Conservation (phyloP, 2,113 vertebrate genomes). For the Mormyrus iriodes region DNA sequence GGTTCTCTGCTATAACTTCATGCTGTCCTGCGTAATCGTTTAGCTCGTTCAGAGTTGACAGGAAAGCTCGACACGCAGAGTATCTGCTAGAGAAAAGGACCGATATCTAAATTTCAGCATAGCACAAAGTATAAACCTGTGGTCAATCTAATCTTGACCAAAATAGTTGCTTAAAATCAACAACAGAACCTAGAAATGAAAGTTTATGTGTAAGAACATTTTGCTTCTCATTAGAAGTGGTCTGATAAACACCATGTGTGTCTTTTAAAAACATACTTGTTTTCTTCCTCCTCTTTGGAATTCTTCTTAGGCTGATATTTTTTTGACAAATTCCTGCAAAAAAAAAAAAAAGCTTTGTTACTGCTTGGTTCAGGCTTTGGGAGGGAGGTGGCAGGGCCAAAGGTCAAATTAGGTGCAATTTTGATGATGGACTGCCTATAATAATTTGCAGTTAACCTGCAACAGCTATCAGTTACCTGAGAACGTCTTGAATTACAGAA, state of each 20-base stretch:
- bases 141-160: background rate
- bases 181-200: background rate
- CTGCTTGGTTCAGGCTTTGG: background rate
- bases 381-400: background rate
- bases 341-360: background rate
- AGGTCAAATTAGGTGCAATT: background rate
- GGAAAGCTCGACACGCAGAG: constrained; percentile 82
- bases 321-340: constrained; percentile 88
- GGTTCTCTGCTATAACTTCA: constrained; percentile 89
- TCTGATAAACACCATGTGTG: background rate
- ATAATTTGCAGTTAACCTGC: no score
- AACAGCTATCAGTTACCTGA: background rate
- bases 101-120: no score
- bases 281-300: constrained; percentile 91
- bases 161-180: background rate
- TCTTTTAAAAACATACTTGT: constrained; percentile 65
- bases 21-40: constrained; percentile 96
- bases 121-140: background rate
- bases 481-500: background rate
- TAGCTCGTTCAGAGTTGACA: constrained; percentile 80
- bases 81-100: constrained; percentile 62
- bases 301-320: constrained; percentile 98
- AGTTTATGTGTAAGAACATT: no score
- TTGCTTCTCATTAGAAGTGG: background rate
- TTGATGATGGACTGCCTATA: no score